Base-by-base conservation (phyloP, 1,140 invertebrate genomes). In the Himalopsyche phryganea region DNA sequence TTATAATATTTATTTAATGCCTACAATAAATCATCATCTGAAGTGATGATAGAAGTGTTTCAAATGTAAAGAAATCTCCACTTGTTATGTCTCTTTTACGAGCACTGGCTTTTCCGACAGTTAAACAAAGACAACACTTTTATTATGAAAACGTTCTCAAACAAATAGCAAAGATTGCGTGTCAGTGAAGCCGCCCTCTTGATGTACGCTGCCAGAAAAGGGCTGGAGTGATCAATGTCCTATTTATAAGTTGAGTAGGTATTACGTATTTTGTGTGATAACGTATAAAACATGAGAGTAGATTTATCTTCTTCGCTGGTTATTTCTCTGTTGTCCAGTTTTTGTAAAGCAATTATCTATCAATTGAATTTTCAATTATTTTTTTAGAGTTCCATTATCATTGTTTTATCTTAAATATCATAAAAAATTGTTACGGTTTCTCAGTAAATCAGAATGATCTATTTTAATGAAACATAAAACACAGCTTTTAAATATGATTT, bases 131-230 rank as follows among this genome's bases (percentile, higher is more conserved):
- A 57, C 47, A 50, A 38, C 20, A 13, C 6, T 57, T 32, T 44
- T 44, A 51, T 50, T 58, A 53, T 62, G 54, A 62, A 58, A 58
- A 54, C 38, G 55, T 58, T 50, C 35, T 47, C 38, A 18, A 58
- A 49, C 50, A 58, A 58, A 57, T 52, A 54, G 28, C 47, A 57
- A 58, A 62, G 60, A 54, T 62, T 57, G 55, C 60, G 49, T 62
- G 60, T 52, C 48, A 45, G 38, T 41, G 47, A 56, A 61, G 55
- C 59, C 53, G 52, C 59, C 59, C 53, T 61, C 49, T 41, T 44
- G 47, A 45, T 50, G 51, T 52, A 48, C 33, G 41, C 18, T 41
- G 23, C 48, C 36, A 35, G 50, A 20, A 11, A 17, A 36, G 51
- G 38, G 53, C 59, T 50, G 40, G 49, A 46, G 49, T 51, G 49